These are phyloP conservation scores for Ceuthmochares aereus DNA, from an alignment of 2,113 vertebrate species.

Conservation along the genomic window DNA sequence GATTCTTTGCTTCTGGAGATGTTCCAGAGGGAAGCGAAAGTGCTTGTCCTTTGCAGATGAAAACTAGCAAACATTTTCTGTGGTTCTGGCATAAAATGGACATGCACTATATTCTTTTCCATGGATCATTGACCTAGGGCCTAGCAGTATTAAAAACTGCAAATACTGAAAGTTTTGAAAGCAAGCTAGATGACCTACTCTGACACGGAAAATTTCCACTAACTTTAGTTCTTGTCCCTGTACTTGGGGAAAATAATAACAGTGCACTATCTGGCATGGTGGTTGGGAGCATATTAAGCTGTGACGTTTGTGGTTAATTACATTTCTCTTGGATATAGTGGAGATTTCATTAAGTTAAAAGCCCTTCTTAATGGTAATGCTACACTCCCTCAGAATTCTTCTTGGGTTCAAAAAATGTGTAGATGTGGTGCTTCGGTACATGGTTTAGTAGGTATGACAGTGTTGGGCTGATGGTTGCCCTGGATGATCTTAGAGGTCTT, in stretches of 20 bases:
- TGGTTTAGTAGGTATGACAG: too few species aligned
- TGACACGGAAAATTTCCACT: neutral
- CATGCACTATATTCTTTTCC: neutral
- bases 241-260: neutral
- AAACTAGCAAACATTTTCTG: neutral
- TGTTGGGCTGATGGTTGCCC: too few species aligned
- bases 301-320: neutral
- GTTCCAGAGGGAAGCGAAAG: neutral
- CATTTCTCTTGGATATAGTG: neutral
- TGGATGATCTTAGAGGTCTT: too few species aligned
- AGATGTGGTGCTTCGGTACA: too few species aligned
- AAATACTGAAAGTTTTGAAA: neutral
- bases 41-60: neutral
- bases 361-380: neutral
- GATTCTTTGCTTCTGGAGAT: neutral
- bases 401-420: neutral
- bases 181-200: neutral
- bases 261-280: fast-evolving
- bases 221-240: neutral
- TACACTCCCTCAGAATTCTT: neutral
- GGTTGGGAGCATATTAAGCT: neutral
- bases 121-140: neutral
- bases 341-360: neutral
- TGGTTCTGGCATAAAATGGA: neutral
- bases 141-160: neutral